Base-by-base conservation (phyloP, 2,888 invertebrate species). In the Dione vanillae region DNA sequence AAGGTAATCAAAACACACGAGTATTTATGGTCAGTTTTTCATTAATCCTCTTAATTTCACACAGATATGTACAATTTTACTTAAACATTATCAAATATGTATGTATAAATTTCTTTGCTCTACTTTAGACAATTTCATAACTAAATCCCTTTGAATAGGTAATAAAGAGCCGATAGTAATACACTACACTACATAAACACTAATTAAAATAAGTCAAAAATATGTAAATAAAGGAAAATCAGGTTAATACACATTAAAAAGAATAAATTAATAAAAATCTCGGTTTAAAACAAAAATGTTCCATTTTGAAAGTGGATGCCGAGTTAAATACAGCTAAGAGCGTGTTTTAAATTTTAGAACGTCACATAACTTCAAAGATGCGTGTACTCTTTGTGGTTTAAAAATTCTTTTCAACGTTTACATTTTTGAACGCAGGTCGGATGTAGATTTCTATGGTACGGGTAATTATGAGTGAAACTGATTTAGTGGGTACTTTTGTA, bases 351-450 rank as follows among this genome's bases (percentile, higher is more conserved):
- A 66, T 72, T 43, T 69, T 16, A 51, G 40, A 40, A 59, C 41
- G 69, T 66, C 37, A 56, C 52, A 62, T 52, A 69, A 69, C 65
- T 69, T 45, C 61, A 72, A 69, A 65, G 61, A 69, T 65, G 69
- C 68, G 64, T 65, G 43, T 61, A 37, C 40, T 47, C 65, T 71
- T 71, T 71, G 68, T 72, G 69, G 45, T 51, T 65, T 16, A 37
- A 62, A 69, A 67, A 73, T 67, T 65, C 58, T 43, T 64, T 43
- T 52, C 54, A 58, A 67, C 54, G 59, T 70, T 67, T 47, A 47
- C 27, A 62, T 47, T 62, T 61, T 62, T 49, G 27, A 43, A 59
- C 43, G 20, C n/a, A 27, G 3, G 8, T 20, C n/a, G 27, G 27
- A n/a, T 61, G n/a, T 14, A 58, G 40, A 11, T 14, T 59, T 59